Base-by-base conservation (phyloP, 2,113 vertebrate genomes). In the Eolophus roseicapilla region DNA sequence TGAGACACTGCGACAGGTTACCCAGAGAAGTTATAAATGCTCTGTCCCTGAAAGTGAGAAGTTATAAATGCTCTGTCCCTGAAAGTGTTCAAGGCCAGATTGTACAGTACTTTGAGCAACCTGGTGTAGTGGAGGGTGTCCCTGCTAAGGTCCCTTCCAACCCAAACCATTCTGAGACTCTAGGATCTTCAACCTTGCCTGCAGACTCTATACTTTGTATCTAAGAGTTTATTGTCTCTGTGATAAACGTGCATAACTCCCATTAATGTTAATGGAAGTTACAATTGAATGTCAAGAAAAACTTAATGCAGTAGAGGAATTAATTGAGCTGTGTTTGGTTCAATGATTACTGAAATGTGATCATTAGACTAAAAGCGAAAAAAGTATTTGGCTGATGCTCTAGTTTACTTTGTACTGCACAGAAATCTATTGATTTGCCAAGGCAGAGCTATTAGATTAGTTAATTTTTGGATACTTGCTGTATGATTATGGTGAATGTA, bases 271-370 rank as follows among this genome's bases (percentile, higher is more conserved):
- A 82, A 71, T 52, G 44, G 67, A 24, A 91, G 57, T 81, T 76
- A 19, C 31, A 47, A 63, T 2, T 7, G 62, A 25, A 73, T 82
- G 63, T 80, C 70, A 85, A 84, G 64, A 86, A 37, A 70, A 69
- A 74, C 84, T 71, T 77, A 77, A 11, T 75, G n/a, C 28, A 49
- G 17, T 74, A 59, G 87, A 88, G 59, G 63, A 85, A 80, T 94
- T 95, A 94, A 97, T 35, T 93, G 85, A 80, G 53, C 33, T 92
- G 46, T 71, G 31, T 76, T 90, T 92, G 92, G 82, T 82, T 94
- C 11, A 0, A 80, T 97, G 85, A 59, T 88, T 88, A 62, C 75
- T 76, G 67, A 90, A 94, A 90, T 85, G 88, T 76, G 75, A 75
- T 95, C 75, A 57, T 88, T 93, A 80, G 75, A 68, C 21, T 87